These are phyloP conservation scores for Cheilinus undulatus DNA, from an alignment of 2,113 vertebrate species.

Conservation along the genomic window DNA sequence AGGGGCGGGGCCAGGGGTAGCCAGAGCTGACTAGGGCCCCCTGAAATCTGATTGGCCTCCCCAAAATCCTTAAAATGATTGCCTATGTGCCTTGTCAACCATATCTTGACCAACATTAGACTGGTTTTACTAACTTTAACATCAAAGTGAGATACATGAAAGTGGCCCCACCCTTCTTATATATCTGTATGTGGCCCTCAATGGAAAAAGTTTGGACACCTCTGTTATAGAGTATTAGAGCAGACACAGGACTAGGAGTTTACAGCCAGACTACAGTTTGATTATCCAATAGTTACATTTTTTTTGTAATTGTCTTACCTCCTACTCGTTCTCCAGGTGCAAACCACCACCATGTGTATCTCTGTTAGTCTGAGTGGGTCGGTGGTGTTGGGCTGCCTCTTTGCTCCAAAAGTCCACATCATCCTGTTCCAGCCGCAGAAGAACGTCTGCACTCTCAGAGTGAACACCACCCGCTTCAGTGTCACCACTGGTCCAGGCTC, in stretches of 20 bases:
- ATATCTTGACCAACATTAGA: too few relatives aligned
- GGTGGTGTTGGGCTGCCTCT: slow-evolving; percentile 96
- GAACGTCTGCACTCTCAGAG: slow-evolving; percentile 91
- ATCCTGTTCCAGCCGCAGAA: slow-evolving; percentile 99
- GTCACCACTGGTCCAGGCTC: slow-evolving; percentile 85
- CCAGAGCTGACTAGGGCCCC: too few relatives aligned
- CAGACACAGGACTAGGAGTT: background rate
- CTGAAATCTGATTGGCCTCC: too few relatives aligned
- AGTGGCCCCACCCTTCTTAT: too few relatives aligned
- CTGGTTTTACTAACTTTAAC: too few relatives aligned
- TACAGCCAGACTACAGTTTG: background rate
- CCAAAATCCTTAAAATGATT: too few relatives aligned
- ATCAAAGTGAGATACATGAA: too few relatives aligned
- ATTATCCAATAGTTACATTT: background rate
- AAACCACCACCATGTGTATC: slow-evolving; percentile 99
- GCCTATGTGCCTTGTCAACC: too few relatives aligned
- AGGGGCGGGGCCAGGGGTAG: too few relatives aligned
- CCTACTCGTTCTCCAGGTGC: slow-evolving; percentile 85
- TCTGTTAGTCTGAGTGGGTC: slow-evolving; percentile 98
- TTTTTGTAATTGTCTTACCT: slow-evolving; percentile 2
- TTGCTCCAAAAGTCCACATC: slow-evolving; percentile 96
- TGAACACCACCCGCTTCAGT: slow-evolving; percentile 91
- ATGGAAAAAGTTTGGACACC: too few relatives aligned
- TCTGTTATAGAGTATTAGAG: too few relatives aligned
- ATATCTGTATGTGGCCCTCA: too few relatives aligned